These are phyloP conservation scores for Micronisus gabar DNA, from an alignment of 2,113 vertebrate species.

Conservation along the genomic window DNA sequence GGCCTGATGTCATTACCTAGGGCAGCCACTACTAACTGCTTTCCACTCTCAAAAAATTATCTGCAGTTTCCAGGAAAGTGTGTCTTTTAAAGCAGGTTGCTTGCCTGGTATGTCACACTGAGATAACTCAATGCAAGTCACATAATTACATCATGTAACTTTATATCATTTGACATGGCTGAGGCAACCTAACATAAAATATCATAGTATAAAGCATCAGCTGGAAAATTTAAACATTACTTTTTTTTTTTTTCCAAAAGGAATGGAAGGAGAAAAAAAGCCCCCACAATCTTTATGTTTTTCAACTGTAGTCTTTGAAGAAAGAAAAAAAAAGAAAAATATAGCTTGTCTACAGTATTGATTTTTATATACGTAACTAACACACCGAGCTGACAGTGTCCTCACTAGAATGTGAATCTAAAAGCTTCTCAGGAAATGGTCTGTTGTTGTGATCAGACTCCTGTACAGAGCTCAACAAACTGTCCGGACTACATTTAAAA, in stretches of 20 bases:
- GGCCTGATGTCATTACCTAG: not conserved
- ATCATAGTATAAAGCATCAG: conserved; percentile 45
- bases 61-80: conserved; percentile 30
- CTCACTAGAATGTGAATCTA: not conserved
- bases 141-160: conserved; percentile 50
- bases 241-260: not conserved
- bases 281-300: not conserved
- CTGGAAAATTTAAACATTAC: conserved; percentile 70
- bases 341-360: not conserved
- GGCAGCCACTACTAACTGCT: conserved; percentile 1
- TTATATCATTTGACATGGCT: conserved; percentile 60
- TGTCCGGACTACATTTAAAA: not conserved
- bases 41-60: conserved; percentile 29
- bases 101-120: conserved; percentile 25
- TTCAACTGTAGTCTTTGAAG: not conserved
- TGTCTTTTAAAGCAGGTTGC: conserved; percentile 1
- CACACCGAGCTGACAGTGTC: not conserved
- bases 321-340: not conserved
- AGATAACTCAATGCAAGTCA: conserved; percentile 58
- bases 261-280: not conserved
- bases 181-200: conserved; percentile 63
- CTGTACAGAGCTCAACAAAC: not conserved
- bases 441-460: not conserved
- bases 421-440: not conserved
- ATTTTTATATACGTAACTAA: not conserved